Base-by-base conservation (phyloP, 2,797 vertebrate species). In the Percopsis omiscomaycus region DNA sequence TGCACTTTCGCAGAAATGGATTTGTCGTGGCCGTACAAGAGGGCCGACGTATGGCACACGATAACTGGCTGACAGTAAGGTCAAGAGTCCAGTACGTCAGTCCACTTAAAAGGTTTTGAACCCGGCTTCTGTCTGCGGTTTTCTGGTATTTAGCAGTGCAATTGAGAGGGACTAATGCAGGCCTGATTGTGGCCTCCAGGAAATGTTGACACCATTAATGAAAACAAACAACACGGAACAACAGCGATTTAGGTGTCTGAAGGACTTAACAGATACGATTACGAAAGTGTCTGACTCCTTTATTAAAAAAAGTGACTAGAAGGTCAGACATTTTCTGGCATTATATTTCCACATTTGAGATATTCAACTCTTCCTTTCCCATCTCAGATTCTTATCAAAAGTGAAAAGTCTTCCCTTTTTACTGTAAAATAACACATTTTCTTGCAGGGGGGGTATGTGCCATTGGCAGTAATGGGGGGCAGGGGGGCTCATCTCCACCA, bases 41-140 rank as follows among this genome's bases (percentile, higher is more conserved):
- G 75, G 64, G 63, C 65, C 66, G 70, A 75, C 74, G 67, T 59
- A 75, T 73, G 69, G 58, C 64, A 52, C 67, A 67, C 81, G 80
- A 86, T 71, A 84, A 79, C 55, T 71, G 62, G 73, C 75, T 73
- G 76, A 86, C 84, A 78, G 77, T 71, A 15, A 77, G 87, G 85
- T 86, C 83, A 86, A 78, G 73, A 82, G 79, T 84, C 83, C 70
- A 82, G 80, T 70, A 42, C 73, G 73, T 70, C 66, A 37, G 69
- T 70, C 64, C 66, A 73, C 77, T 82, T 84, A 75, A 80, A 84
- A 76, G 46, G 59, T 72, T 75, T 60, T 72, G 73, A 72, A 77
- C 74, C 77, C 57, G 68, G 85, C 87, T 87, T 78, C 73, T 72
- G 78, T 79, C 78, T 58, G 51, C 74, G 78, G 47, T 78, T 75